Evolutionary conservation across 2,113 vertebrate genomes (phyloP).

Genomic region (Thymallus thymallus): DNA sequence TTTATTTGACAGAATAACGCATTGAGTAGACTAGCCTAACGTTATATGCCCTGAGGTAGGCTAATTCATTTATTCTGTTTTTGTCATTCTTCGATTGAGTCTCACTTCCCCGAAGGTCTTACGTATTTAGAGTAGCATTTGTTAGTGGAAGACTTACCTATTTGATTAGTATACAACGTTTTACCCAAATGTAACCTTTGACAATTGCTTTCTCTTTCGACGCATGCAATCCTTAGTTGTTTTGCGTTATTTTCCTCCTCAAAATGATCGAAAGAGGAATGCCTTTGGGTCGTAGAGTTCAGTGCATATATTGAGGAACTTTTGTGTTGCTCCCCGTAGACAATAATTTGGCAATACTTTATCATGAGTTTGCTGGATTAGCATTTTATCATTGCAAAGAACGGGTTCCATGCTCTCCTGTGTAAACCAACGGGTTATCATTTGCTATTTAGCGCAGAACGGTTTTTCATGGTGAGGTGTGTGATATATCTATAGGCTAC

Average conservation of each 20-base stretch:
- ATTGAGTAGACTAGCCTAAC: background rate
- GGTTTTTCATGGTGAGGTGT: background rate
- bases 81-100: background rate
- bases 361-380: slow-evolving; percentile 29
- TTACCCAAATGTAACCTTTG: background rate
- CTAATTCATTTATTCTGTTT: background rate
- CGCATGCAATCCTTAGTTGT: background rate
- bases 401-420: slow-evolving; percentile 37
- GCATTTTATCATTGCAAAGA: slow-evolving; percentile 37
- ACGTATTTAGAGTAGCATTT: background rate
- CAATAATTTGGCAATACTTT: slow-evolving; percentile 25
- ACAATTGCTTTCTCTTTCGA: background rate
- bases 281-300: background rate
- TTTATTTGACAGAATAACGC: background rate
- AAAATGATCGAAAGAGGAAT: background rate
- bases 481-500: background rate
- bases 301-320: background rate
- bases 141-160: background rate
- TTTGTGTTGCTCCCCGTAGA: background rate
- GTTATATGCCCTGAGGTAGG: background rate
- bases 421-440: slow-evolving; percentile 52
- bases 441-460: slow-evolving; percentile 42
- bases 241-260: background rate
- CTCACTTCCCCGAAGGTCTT: background rate
- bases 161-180: background rate